Base-by-base conservation (phyloP, 2,113 vertebrate genomes). In the Albula glossodonta region DNA sequence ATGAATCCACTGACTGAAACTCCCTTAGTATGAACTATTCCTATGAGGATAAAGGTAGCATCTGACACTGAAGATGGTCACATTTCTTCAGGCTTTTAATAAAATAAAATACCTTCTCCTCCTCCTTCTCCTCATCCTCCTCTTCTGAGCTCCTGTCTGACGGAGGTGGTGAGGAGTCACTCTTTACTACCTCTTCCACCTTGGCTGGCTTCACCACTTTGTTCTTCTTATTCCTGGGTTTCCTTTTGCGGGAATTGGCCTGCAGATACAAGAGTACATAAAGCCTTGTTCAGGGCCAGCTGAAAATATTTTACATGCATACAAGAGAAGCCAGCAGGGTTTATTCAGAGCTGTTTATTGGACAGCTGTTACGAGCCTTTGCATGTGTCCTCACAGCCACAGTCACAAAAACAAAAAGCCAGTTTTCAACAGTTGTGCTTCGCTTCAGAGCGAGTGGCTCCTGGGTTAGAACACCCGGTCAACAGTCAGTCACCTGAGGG, bases 101-200 rank as follows among this genome's bases (percentile, higher is more conserved):
- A 2, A 66, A 19, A 25, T 80, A 50, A 87, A 78, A 74, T 74
- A 91, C 91, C 94, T 95, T 95, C 63, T 83, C 81, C 49, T 79
- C 96, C 91, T 95, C 95, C 9, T 93, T 92, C 83, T 95, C 93
- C 0, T 98, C 97, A 0, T 96, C 96, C 17, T 97, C 97, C 8
- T 98, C 98, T 31, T 98, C 97, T 10, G 98, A 98, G 86, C 93
- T 93, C 90, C 97, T 98, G 90, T 98, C 98, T 4, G 98, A 98
- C 0, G 94, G 95, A 0, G 95, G 93, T 5, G 95, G 95, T 15
- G 98, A 99, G 77, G 97, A 98, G 53, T 98, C 96, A 89, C 97
- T 99, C 95, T 97, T 99, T 53, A 95, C 90, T 91, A 96, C 95
- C 78, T 98, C 98, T 51, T 98, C 98, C 0, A 96, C 87, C 94